phyloP scores from a whole-genome alignment of 1,140 invertebrate genomes.

The Sweltsa coloradensis region DNA sequence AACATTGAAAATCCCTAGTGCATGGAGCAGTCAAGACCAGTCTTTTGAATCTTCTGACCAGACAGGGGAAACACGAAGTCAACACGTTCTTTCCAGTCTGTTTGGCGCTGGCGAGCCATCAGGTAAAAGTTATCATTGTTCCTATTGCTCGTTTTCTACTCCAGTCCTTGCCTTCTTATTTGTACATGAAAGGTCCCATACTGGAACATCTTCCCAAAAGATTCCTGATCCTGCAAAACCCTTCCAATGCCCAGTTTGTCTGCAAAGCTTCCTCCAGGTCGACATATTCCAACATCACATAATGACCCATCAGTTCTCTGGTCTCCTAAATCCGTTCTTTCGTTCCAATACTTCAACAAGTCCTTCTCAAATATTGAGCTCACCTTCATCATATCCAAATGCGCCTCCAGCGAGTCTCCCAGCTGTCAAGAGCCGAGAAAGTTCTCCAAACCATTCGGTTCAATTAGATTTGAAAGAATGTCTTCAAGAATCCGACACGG shows the following conservation, averaged over 20 bases:
- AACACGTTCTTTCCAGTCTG: conserved; percentile 32
- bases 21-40: conserved; percentile 16
- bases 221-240: conserved; percentile 7
- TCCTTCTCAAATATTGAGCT: too few relatives aligned
- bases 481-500: too few relatives aligned
- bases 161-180: conserved; percentile 78
- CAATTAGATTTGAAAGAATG: too few relatives aligned
- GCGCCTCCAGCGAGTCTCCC: too few relatives aligned
- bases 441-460: too few relatives aligned
- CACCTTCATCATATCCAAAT: too few relatives aligned
- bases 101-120: conserved; percentile 10
- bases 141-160: conserved; percentile 79
- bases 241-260: conserved; percentile 45
- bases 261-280: conserved; percentile 38
- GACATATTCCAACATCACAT: conserved; percentile 47
- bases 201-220: conserved; percentile 24
- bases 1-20: conserved; percentile 47
- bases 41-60: not conserved
- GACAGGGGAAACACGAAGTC: not conserved
- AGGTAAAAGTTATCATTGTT: conserved; percentile 71
- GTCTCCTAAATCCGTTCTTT: conserved; percentile 31
- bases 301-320: conserved; percentile 42
- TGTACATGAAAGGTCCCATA: conserved; percentile 77
- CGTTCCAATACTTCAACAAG: too few relatives aligned
- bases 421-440: too few relatives aligned